Conservation (phyloP, 1,140 invertebrate genomes). For the Drosophila lini region DNA sequence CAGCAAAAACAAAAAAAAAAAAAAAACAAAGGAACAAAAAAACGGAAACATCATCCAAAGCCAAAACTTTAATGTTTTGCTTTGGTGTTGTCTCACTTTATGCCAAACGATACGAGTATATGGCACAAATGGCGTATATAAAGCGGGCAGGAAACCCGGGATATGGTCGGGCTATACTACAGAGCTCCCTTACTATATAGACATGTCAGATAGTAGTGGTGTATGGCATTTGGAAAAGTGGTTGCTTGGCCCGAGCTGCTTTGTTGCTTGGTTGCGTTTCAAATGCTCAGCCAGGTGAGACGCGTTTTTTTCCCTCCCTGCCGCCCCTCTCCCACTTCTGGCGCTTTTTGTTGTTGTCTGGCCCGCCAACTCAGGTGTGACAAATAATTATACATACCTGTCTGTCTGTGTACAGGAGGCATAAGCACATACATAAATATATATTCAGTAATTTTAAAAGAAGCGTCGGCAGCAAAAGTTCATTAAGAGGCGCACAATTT, state of each 20-base stretch:
- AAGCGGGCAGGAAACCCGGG: constrained; percentile 22
- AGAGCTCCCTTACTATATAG: constrained; percentile 16
- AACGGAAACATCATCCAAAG: constrained; percentile 43
- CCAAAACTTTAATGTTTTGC: constrained; percentile 35
- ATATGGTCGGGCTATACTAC: constrained; percentile 9
- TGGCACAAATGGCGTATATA: constrained; percentile 17
- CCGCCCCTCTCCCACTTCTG: constrained; percentile 2
- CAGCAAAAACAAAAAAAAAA: neutral
- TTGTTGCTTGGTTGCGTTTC: constrained; percentile 61
- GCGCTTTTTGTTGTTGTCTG: constrained; percentile 49
- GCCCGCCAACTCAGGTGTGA: constrained; percentile 79
- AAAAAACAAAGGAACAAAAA: constrained; percentile 6
- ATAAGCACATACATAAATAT: constrained; percentile 8
- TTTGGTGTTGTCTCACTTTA: constrained; percentile 28
- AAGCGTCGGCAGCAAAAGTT: constrained; percentile 57
- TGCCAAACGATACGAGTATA: constrained; percentile 21
- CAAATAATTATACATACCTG: constrained; percentile 82
- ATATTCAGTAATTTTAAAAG: constrained; percentile 60
- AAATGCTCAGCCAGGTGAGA: constrained; percentile 78
- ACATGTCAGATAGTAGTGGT: constrained; percentile 16
- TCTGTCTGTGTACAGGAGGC: constrained; percentile 28
- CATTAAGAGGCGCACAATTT: constrained; percentile 56
- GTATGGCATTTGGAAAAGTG: constrained; percentile 68
- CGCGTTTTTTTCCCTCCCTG: constrained; percentile 58
- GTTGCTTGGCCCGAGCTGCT: constrained; percentile 53